phyloP scores from a whole-genome alignment of 2,888 invertebrate species.

The Coelinius sp. region DNA sequence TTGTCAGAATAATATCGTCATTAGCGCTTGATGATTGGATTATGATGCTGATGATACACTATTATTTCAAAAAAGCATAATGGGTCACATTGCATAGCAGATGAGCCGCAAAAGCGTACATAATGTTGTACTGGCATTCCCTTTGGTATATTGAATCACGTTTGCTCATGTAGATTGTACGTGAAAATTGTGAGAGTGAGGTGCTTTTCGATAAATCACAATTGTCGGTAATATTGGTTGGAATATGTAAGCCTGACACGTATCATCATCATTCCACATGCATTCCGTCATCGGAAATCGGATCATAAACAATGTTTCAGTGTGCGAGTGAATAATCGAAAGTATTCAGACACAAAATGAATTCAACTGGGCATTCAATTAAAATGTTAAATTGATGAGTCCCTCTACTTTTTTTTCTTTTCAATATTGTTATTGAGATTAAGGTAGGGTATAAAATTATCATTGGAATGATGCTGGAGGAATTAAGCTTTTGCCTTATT shows the following conservation, averaged over 20 bases:
- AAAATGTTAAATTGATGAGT: too few relatives aligned
- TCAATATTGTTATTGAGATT: slow-evolving; percentile 13
- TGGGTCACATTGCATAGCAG: not conserved
- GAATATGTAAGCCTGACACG: not conserved
- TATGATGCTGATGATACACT: not conserved
- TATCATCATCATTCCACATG: slow-evolving; percentile 14
- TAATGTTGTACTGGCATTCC: not conserved
- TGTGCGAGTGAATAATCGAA: not conserved
- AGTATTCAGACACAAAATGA: not conserved
- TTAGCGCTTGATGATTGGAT: not conserved
- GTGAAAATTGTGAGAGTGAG: not conserved
- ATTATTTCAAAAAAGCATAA: not conserved
- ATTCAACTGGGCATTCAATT: not conserved
- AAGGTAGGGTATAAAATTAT: slow-evolving; percentile 18
- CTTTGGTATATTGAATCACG: not conserved
- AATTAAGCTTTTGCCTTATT: slow-evolving; percentile 4
- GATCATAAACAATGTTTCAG: slow-evolving; percentile 19
- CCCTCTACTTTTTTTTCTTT: too few relatives aligned
- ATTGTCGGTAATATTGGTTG: not conserved
- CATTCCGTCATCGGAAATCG: slow-evolving; percentile 17
- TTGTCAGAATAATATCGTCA: not conserved
- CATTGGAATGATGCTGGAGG: not conserved
- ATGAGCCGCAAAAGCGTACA: slow-evolving; percentile 1
- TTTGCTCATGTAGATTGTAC: slow-evolving; percentile 1
- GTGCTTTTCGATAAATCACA: slow-evolving; percentile 15